Conservation (phyloP, 2,113 vertebrate genomes). For the human region GRCh38 chr2:207974501-207975000, state of each 20-base stretch:
- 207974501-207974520: neutral
- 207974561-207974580: neutral
- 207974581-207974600: neutral
- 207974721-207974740: neutral
- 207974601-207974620: neutral
- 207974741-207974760: slow-evolving; percentile 41
- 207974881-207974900: no score
- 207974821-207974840: neutral
- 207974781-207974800: neutral
- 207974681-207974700: neutral
- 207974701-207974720: neutral
- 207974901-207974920: no score
- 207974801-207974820: neutral
- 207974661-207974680: neutral
- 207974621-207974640: neutral
- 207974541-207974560: neutral
- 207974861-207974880: no score
- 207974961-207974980: no score
- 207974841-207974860: no score
- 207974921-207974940: no score
- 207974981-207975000: no score
- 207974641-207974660: neutral
- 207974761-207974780: slow-evolving; percentile 1
- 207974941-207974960: no score
- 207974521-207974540: neutral